Percentiles rank a stretch among this genome's conserved stretches.
phyloP scores from a whole-genome alignment of 2,888 invertebrate genomes.

The Bellardia bayeri region DNA sequence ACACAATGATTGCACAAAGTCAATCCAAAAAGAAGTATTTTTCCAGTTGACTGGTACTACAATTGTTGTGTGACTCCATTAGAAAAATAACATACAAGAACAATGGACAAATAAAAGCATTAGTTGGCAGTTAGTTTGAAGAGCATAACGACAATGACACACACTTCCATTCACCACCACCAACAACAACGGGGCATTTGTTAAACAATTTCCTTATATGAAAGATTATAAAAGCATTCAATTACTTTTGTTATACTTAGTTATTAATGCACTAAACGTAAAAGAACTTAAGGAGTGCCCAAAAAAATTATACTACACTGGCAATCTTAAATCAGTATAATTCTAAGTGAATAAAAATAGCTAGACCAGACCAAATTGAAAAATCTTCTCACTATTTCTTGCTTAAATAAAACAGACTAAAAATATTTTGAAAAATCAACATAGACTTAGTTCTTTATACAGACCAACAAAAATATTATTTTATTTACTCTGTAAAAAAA shows the following conservation, averaged over 20 bases:
- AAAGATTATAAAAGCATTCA: slow-evolving; percentile 34
- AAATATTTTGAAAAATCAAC: too few relatives aligned
- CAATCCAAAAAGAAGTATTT: slow-evolving; percentile 42
- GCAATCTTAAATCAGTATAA: neutral
- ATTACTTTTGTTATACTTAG: slow-evolving; percentile 20
- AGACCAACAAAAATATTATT: too few relatives aligned
- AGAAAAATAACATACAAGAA: slow-evolving; percentile 26
- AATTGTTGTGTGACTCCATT: slow-evolving; percentile 44
- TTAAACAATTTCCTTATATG: slow-evolving; percentile 51
- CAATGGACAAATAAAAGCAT: slow-evolving; percentile 28
- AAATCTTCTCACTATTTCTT: too few relatives aligned
- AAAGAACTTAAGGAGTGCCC: neutral
- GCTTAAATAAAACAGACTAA: too few relatives aligned
- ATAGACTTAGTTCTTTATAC: too few relatives aligned
- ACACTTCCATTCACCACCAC: neutral
- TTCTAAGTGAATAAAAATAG: neutral
- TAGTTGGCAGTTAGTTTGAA: slow-evolving; percentile 37
- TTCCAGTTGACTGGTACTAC: slow-evolving; percentile 61
- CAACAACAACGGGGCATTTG: slow-evolving; percentile 53
- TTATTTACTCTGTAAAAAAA: too few relatives aligned
- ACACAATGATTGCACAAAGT: slow-evolving; percentile 59
- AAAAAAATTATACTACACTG: too few relatives aligned
- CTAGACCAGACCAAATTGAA: too few relatives aligned
- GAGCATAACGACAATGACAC: slow-evolving; percentile 33
- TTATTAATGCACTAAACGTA: neutral